A percentile compares a stretch with the other conserved stretches of the same genome.
phyloP scores from a whole-genome alignment of 2,113 vertebrate species.

The Elephantulus edwardii region DNA sequence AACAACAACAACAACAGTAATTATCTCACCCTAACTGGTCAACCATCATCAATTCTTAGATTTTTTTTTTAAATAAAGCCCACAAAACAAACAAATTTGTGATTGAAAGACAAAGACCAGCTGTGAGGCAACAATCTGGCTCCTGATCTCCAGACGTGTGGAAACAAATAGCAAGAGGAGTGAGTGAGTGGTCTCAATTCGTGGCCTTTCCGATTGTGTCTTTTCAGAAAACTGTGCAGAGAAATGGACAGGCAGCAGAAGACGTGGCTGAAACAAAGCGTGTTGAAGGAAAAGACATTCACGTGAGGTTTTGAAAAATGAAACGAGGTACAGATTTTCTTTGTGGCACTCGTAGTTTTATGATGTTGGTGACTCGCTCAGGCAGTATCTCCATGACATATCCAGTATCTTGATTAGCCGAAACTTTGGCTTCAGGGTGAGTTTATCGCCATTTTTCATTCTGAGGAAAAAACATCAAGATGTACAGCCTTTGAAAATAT shows the following conservation, averaged over 20 bases:
- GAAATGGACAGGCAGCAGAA: slow-evolving; percentile 9
- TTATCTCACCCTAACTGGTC: neutral
- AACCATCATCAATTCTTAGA: neutral
- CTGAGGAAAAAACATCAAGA: neutral
- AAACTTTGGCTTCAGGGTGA: neutral
- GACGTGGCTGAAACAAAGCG: neutral
- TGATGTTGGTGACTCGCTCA: neutral
- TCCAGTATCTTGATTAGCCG: neutral
- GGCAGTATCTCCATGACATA: neutral
- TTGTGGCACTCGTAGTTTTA: neutral
- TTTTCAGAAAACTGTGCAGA: slow-evolving; percentile 24
- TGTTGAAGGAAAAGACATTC: neutral
- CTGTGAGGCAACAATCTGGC: slow-evolving; percentile 38
- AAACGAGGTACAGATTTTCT: neutral
- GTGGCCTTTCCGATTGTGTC: neutral
- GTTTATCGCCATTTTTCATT: neutral
- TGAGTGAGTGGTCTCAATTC: neutral
- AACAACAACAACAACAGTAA: too few relatives aligned
- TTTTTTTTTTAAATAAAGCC: slow-evolving; percentile 7
- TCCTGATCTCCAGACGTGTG: neutral
- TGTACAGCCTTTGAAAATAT: slow-evolving; percentile 13
- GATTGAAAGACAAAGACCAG: neutral
- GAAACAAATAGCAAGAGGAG: slow-evolving; percentile 15
- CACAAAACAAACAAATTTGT: neutral
- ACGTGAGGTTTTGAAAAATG: neutral